Conservation (phyloP, 2,888 invertebrate species). For the Megalurothrips usitatus region DNA sequence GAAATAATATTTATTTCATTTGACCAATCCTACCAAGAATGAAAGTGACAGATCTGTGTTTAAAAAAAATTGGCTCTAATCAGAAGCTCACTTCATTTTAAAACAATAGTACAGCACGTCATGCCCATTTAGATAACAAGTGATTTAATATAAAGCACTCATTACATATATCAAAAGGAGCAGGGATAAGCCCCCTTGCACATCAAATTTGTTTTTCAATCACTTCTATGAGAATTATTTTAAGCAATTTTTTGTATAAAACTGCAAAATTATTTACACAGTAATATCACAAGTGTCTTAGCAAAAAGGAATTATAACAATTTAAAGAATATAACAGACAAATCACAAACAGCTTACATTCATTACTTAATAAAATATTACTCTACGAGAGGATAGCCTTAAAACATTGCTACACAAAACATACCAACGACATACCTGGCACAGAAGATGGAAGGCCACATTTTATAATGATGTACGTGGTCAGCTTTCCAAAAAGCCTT, state of each 20-base stretch:
- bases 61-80: not conserved
- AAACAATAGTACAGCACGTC: not conserved
- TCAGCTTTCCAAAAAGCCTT: too few relatives aligned
- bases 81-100: not conserved
- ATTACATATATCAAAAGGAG: not conserved
- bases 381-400: not conserved
- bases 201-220: not conserved
- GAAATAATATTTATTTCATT: not conserved
- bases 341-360: not conserved
- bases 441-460: too few relatives aligned
- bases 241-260: conserved; percentile 5
- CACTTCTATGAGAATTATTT: not conserved
- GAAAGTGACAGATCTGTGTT: not conserved
- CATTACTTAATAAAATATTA: not conserved
- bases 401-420: not conserved
- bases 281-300: conserved; percentile 18
- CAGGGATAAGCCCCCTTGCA: too few relatives aligned
- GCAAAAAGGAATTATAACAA: not conserved
- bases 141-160: conserved; percentile 12
- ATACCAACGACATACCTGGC: not conserved
- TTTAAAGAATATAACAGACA: not conserved
- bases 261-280: conserved; percentile 18
- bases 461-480: too few relatives aligned
- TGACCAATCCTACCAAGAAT: not conserved
- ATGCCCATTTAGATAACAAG: not conserved